These are phyloP conservation scores for Triops cancriformis DNA, from an alignment of 1,140 invertebrate species.

Conservation along the genomic window DNA sequence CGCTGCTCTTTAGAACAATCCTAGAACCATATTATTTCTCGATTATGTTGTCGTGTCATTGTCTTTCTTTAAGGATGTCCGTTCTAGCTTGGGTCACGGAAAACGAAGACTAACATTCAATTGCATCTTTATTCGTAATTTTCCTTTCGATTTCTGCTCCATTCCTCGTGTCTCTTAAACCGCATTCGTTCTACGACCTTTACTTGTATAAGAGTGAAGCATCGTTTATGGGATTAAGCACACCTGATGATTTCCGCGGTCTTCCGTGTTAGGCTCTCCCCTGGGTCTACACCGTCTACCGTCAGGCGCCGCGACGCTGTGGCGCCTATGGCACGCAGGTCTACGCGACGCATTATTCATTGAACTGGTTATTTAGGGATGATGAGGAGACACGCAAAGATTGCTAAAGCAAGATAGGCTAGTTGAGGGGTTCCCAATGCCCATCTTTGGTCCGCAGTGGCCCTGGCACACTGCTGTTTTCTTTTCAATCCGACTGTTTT, in stretches of 20 bases:
- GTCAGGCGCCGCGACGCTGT: slow-evolving; percentile 2
- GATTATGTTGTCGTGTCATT: too few relatives aligned
- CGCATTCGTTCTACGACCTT: background rate
- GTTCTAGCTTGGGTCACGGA: too few relatives aligned
- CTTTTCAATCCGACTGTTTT: background rate
- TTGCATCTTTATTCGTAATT: background rate
- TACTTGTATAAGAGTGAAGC: background rate
- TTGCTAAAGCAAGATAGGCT: slow-evolving; percentile 1
- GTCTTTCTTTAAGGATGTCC: too few relatives aligned
- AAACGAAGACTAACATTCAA: background rate
- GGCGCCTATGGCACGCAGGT: background rate
- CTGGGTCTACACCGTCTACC: background rate
- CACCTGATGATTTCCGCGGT: background rate
- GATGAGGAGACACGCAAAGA: background rate
- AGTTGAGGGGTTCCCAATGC: slow-evolving; percentile 8
- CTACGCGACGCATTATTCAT: slow-evolving; percentile 4
- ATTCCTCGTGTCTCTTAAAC: background rate
- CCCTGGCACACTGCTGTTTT: background rate
- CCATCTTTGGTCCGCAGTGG: background rate
- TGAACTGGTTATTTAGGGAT: slow-evolving; percentile 1
- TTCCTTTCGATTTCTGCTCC: background rate
- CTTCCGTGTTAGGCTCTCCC: background rate
- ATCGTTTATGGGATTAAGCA: background rate
- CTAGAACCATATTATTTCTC: too few relatives aligned
- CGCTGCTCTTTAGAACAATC: too few relatives aligned